Evolutionary conservation across 1,140 invertebrate genomes (phyloP).

Genomic region (Teleogryllus occipitalis): DNA sequence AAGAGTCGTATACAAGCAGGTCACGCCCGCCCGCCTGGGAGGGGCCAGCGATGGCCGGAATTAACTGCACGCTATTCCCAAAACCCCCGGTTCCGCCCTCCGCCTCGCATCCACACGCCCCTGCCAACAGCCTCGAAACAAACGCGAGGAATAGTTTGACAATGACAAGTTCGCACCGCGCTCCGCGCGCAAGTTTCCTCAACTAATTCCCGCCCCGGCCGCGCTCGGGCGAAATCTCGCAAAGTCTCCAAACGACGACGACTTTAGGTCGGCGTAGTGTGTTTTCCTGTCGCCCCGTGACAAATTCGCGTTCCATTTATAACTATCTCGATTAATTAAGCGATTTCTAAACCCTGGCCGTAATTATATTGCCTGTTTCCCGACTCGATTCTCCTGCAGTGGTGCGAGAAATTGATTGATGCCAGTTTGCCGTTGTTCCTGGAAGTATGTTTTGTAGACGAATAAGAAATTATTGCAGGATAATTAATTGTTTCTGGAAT

Average conservation of each 20-base stretch:
- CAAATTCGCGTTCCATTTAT: background rate
- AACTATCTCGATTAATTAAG: background rate
- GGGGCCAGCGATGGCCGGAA: background rate
- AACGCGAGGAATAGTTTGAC: background rate
- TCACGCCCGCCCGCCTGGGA: background rate
- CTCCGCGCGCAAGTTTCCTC: background rate
- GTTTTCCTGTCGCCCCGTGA: background rate
- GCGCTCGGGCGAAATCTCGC: background rate
- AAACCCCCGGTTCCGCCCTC: background rate
- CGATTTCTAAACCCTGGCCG: background rate
- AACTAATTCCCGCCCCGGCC: background rate
- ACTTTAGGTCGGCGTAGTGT: background rate
- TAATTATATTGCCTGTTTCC: background rate
- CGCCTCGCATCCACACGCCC: too few relatives aligned
- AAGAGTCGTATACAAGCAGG: background rate
- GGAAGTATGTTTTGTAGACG: background rate
- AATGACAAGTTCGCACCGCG: background rate
- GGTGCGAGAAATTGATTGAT: background rate
- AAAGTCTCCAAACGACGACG: background rate
- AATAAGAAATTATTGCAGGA: background rate
- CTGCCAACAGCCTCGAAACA: background rate
- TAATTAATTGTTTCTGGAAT: background rate
- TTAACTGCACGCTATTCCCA: background rate
- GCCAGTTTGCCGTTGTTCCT: background rate
- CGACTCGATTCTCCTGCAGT: background rate